Evolutionary conservation across 2,113 vertebrate species (phyloP).

Genomic region (Perca schrenkii): DNA sequence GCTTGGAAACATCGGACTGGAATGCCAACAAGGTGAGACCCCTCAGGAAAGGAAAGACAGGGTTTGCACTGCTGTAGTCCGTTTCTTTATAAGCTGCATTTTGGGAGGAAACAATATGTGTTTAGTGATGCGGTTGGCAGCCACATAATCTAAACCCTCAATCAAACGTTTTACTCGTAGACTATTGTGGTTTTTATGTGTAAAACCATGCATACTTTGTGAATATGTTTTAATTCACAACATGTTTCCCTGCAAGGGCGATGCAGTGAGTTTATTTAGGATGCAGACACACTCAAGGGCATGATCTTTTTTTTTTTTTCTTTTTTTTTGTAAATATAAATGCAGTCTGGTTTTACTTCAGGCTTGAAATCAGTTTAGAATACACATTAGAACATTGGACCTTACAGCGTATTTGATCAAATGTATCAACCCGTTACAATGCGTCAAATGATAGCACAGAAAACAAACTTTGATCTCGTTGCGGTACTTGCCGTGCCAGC

Average conservation of each 20-base stretch:
- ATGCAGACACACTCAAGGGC: constrained; percentile 72
- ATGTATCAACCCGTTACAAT: constrained; percentile 14
- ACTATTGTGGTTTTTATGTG: background rate
- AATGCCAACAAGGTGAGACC: constrained; percentile 82
- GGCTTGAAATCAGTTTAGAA: background rate
- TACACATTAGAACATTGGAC: background rate
- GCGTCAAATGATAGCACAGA: constrained; percentile 52
- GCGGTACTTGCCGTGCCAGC: constrained; percentile 50
- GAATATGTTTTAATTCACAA: background rate
- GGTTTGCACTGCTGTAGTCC: constrained; percentile 5
- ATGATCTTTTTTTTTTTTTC: constrained; percentile 19
- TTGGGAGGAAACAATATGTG: background rate
- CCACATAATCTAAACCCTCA: background rate
- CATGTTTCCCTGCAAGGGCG: constrained; percentile 25
- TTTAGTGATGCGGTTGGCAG: background rate
- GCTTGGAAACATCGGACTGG: constrained; percentile 58
- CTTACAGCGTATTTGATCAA: background rate
- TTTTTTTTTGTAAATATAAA: background rate
- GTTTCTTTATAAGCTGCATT: constrained; percentile 12
- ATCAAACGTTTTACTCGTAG: background rate
- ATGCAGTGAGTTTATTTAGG: constrained; percentile 40
- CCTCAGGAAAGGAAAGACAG: background rate
- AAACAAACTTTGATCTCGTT: constrained; percentile 81
- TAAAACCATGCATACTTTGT: background rate
- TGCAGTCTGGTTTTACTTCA: constrained; percentile 14